Conservation (phyloP, 2,113 vertebrate species). For the Cranoglanis bouderius region DNA sequence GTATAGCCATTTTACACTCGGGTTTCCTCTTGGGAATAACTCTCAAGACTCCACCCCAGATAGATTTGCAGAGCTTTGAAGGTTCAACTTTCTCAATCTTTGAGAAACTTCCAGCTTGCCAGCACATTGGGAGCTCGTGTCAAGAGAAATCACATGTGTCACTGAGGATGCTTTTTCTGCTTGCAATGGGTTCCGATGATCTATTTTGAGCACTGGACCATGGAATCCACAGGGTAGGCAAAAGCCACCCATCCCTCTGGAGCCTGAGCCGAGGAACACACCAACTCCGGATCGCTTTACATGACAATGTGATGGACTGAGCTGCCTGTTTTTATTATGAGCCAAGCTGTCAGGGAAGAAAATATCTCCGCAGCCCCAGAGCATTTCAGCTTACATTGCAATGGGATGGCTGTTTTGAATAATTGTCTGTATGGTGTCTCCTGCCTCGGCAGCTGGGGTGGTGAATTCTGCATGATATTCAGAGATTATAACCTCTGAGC, state of each 20-base stretch:
- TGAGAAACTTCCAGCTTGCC: conserved; percentile 54
- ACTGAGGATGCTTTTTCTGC: conserved; percentile 71
- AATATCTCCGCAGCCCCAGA: conserved; percentile 42
- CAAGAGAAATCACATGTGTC: conserved; percentile 66
- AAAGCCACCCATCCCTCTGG: conserved; percentile 67
- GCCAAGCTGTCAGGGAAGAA: conserved; percentile 50
- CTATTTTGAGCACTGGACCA: conserved; percentile 77
- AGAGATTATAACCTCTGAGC: conserved; percentile 38
- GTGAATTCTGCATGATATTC: conserved; percentile 37
- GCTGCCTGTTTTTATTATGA: conserved; percentile 63
- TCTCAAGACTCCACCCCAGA: conserved; percentile 40
- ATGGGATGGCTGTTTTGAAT: conserved; percentile 40
- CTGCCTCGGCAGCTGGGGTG: conserved; percentile 32
- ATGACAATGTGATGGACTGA: conserved; percentile 72
- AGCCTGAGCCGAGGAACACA: conserved; percentile 61
- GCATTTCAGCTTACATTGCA: conserved; percentile 48
- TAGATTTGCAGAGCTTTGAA: conserved; percentile 57
- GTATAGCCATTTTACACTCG: conserved; percentile 43
- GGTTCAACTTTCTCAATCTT: conserved; percentile 62
- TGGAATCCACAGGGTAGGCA: conserved; percentile 73
- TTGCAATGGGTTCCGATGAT: conserved; percentile 74
- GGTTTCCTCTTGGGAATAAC: conserved; percentile 43
- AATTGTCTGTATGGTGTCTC: conserved; percentile 35
- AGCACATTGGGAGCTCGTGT: conserved; percentile 52
- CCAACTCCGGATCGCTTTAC: conserved; percentile 67